phyloP scores from a whole-genome alignment of 1,140 invertebrate genomes.

The Eriosoma lanigerum region DNA sequence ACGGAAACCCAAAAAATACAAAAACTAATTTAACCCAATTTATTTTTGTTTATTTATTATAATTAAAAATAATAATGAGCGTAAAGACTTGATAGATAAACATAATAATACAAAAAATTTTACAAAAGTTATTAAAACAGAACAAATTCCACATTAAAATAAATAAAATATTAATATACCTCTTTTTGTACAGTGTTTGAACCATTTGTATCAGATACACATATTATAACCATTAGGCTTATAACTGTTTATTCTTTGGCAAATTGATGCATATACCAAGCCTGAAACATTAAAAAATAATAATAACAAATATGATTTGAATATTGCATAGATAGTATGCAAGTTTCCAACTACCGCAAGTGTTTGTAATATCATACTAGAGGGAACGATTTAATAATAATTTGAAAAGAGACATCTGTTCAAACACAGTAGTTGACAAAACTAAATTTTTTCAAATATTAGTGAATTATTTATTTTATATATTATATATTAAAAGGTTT shows the following conservation, averaged over 20 bases:
- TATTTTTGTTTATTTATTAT: too few relatives aligned
- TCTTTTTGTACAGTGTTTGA: conserved; percentile 43
- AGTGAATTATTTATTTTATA: conserved; percentile 16
- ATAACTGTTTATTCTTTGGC: conserved; percentile 49
- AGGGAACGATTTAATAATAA: conserved; percentile 14
- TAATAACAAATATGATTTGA: neutral
- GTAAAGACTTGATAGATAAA: too few relatives aligned
- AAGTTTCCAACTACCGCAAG: neutral
- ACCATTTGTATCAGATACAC: conserved; percentile 49
- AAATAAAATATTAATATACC: too few relatives aligned
- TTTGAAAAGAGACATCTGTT: conserved; percentile 42
- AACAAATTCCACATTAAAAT: too few relatives aligned
- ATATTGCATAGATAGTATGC: neutral
- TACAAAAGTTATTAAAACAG: too few relatives aligned
- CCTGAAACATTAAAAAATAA: conserved; percentile 37
- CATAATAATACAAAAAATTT: too few relatives aligned
- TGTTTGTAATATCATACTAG: neutral
- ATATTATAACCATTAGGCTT: conserved; percentile 46
- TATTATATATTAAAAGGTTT: neutral
- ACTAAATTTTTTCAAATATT: neutral
- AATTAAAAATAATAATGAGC: too few relatives aligned
- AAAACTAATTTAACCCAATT: too few relatives aligned
- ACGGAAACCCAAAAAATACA: too few relatives aligned
- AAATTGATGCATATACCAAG: conserved; percentile 49
- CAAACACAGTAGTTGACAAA: neutral